A percentile compares a stretch with the other conserved stretches of the same genome.
phyloP scores from a whole-genome alignment of 2,888 invertebrate genomes.

The Philereme transversata region DNA sequence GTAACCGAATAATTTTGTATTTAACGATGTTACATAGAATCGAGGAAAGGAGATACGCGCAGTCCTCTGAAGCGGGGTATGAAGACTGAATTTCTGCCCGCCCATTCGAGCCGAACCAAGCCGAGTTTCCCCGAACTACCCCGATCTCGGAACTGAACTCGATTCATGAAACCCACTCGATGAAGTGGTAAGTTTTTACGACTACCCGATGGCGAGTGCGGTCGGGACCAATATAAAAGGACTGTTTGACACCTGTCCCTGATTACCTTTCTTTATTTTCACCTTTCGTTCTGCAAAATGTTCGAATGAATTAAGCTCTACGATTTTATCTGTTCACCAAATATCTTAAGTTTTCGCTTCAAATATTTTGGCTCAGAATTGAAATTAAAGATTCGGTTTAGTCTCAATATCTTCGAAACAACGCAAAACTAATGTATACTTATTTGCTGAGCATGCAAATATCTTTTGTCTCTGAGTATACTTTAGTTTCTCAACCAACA shows the following conservation, averaged over 20 bases:
- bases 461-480: not conserved
- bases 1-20: slow-evolving; percentile 51
- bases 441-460: slow-evolving; percentile 1
- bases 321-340: slow-evolving; percentile 11
- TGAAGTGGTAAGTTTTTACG: slow-evolving; percentile 83
- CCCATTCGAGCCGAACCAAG: slow-evolving; percentile 55
- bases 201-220: slow-evolving; percentile 70
- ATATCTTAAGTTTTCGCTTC: not conserved
- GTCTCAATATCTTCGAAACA: not conserved
- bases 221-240: slow-evolving; percentile 71
- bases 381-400: not conserved
- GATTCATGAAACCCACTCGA: slow-evolving; percentile 77
- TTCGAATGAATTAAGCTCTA: slow-evolving; percentile 29
- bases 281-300: slow-evolving; percentile 26
- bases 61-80: slow-evolving; percentile 47
- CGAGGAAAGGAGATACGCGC: slow-evolving; percentile 37
- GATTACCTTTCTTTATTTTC: slow-evolving; percentile 55
- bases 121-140: slow-evolving; percentile 54
- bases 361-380: not conserved
- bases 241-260: slow-evolving; percentile 72
- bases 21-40: slow-evolving; percentile 66
- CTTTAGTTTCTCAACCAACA: slow-evolving; percentile 3
- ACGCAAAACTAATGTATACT: not conserved
- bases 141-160: slow-evolving; percentile 54
- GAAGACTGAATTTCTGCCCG: slow-evolving; percentile 73